Conservation (phyloP, 2,888 invertebrate species). For the Sminthurinus aureus region DNA sequence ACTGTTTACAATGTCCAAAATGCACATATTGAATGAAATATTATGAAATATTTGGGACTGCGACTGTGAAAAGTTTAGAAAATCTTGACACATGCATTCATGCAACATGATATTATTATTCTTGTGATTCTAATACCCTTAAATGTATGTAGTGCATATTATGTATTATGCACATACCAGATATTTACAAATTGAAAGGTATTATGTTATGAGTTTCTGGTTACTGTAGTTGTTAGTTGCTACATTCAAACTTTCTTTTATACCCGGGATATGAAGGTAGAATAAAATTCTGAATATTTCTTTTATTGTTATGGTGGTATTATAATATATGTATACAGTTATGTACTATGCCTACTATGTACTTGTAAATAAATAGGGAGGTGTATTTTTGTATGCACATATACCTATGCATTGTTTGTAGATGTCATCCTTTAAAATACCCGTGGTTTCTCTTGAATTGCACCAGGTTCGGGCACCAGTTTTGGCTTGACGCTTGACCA, state of each 20-base stretch:
- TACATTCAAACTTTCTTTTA: too few species aligned
- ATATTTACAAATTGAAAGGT: not conserved
- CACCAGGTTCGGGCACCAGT: too few species aligned
- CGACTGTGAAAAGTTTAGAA: slow-evolving; percentile 9
- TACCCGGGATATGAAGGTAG: not conserved
- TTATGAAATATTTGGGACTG: slow-evolving; percentile 10
- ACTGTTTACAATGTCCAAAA: not conserved
- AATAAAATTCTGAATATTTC: slow-evolving; percentile 4
- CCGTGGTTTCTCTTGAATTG: not conserved
- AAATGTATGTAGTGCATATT: not conserved
- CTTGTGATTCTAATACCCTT: not conserved
- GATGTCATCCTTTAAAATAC: too few species aligned
- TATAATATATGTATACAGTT: not conserved
- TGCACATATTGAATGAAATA: not conserved
- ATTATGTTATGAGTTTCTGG: not conserved
- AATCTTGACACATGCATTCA: not conserved
- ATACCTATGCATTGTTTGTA: not conserved
- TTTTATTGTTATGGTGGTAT: not conserved
- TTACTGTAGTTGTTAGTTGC: not conserved
- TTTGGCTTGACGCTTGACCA: too few species aligned
- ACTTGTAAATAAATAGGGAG: not conserved
- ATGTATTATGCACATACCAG: not conserved
- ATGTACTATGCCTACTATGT: not conserved
- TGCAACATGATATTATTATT: not conserved
- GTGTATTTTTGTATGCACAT: not conserved